Conservation (phyloP, 2,113 vertebrate genomes). For the Trogon melanurus region DNA sequence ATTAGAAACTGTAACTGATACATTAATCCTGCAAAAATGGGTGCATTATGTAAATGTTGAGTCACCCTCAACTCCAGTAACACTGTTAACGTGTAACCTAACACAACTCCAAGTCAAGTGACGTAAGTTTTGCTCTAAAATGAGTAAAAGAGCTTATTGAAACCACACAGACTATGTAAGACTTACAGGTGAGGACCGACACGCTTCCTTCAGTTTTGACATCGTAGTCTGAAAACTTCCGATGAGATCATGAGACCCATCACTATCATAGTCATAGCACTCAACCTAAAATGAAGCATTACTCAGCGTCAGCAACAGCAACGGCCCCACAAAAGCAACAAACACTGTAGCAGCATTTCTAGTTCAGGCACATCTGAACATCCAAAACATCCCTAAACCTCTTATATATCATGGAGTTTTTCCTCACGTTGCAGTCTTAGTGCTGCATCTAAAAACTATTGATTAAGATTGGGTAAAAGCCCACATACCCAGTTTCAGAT, state of each 20-base stretch:
- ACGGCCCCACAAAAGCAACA: neutral
- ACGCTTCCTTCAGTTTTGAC: constrained; percentile 88
- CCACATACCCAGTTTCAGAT: neutral
- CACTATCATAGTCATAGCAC: constrained; percentile 94
- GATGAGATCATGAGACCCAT: constrained; percentile 96
- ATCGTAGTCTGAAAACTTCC: constrained; percentile 91
- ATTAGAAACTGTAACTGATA: neutral
- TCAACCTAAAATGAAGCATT: constrained; percentile 84
- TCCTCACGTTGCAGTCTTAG: neutral
- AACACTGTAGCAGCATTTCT: neutral
- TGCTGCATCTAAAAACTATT: neutral
- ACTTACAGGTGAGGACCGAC: constrained; percentile 87
- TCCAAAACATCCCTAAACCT: neutral
- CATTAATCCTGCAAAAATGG: neutral
- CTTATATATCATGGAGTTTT: neutral
- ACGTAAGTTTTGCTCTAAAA: neutral
- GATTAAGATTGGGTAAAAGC: neutral
- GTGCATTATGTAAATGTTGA: neutral
- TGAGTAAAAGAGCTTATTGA: neutral
- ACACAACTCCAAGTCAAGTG: neutral
- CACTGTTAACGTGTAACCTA: neutral
- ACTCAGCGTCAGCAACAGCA: neutral
- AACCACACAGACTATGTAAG: neutral
- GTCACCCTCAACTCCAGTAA: neutral
- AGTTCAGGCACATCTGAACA: neutral